Percentiles rank a stretch among this genome's conserved stretches.
phyloP scores from a whole-genome alignment of 1,140 invertebrate species.

The Pteromalus puparum region DNA sequence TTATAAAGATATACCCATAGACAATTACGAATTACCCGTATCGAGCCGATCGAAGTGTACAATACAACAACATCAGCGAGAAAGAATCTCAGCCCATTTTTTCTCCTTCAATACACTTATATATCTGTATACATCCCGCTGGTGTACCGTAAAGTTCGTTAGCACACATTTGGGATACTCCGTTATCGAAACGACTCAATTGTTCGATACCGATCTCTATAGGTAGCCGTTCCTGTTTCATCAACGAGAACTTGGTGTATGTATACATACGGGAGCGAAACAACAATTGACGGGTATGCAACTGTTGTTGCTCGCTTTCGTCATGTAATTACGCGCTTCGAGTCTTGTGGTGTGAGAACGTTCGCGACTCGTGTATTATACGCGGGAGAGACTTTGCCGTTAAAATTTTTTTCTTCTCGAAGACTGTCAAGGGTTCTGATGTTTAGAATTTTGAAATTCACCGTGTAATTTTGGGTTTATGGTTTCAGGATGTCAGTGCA shows the following conservation, averaged over 20 bases:
- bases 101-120: neutral
- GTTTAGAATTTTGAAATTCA: too few species aligned
- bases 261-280: neutral
- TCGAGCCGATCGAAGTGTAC: too few species aligned
- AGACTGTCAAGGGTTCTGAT: too few species aligned
- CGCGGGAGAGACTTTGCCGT: neutral
- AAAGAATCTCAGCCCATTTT: neutral
- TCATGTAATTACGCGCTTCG: neutral
- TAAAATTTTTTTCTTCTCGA: neutral
- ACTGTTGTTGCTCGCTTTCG: conserved; percentile 13
- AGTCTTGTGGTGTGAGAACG: conserved; percentile 8
- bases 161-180: neutral
- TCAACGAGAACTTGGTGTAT: neutral
- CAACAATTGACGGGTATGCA: conserved; percentile 13
- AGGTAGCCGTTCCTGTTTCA: neutral
- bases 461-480: neutral
- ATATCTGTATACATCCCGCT: too few species aligned
- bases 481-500: neutral
- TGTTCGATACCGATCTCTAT: neutral
- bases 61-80: neutral
- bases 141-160: neutral
- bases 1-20: too few species aligned
- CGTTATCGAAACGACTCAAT: conserved; percentile 20
- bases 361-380: neutral
- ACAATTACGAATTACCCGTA: too few species aligned